These are phyloP conservation scores for Vidua macroura DNA, from an alignment of 2,113 vertebrate species.

Conservation along the genomic window DNA sequence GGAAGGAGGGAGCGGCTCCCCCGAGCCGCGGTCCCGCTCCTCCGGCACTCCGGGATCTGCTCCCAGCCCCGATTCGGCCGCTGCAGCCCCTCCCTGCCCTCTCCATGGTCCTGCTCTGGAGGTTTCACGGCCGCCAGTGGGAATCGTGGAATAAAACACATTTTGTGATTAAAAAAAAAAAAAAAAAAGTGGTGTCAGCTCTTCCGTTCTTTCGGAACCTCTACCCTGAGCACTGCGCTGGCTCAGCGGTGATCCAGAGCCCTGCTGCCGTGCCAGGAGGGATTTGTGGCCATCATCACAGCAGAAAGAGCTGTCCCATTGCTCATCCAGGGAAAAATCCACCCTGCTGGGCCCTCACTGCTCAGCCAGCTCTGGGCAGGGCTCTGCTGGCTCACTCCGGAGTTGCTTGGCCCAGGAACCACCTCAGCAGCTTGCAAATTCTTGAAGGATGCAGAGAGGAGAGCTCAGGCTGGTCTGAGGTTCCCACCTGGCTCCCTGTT, in stretches of 20 bases:
- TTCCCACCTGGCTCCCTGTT: not conserved
- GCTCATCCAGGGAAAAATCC: not conserved
- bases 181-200: not conserved
- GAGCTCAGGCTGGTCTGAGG: not conserved
- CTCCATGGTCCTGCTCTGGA: not conserved
- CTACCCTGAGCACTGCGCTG: not conserved
- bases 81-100: not conserved
- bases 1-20: not conserved
- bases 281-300: not conserved
- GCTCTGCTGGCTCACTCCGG: not conserved
- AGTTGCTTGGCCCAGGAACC: not conserved
- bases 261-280: not conserved
- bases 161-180: not conserved
- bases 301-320: not conserved
- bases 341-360: not conserved
- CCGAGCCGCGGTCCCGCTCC: rapidly evolving
- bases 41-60: not conserved
- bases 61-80: rapidly evolving
- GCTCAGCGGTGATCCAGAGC: not conserved
- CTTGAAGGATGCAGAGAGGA: not conserved
- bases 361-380: not conserved
- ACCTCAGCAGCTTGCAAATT: not conserved
- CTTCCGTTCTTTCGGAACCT: not conserved
- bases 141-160: not conserved
- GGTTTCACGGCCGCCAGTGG: not conserved